Conservation (phyloP, 2,888 invertebrate genomes). For the Troides helena region DNA sequence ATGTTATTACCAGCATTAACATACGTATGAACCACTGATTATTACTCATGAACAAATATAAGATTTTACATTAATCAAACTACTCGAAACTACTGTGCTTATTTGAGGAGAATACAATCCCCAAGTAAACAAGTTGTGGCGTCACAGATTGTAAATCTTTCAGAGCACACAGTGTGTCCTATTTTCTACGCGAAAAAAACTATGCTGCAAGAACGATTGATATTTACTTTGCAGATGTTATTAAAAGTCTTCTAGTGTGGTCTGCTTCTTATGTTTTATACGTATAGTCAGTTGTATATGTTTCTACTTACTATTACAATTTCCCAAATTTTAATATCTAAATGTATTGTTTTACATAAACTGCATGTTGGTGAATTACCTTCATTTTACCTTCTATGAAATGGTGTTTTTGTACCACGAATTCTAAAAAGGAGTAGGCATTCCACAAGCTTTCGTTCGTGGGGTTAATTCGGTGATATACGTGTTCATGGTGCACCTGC, state of each 20-base stretch:
- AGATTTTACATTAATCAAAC: slow-evolving; percentile 9
- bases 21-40: not conserved
- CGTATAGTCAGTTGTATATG: no score
- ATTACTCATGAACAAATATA: not conserved
- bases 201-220: not conserved
- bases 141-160: slow-evolving; percentile 26
- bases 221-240: no score
- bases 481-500: slow-evolving; percentile 68
- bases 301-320: no score
- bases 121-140: slow-evolving; percentile 22
- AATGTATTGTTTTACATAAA: no score
- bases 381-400: slow-evolving; percentile 66
- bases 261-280: no score
- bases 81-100: slow-evolving; percentile 10
- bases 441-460: slow-evolving; percentile 63
- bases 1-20: no score
- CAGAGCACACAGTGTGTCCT: slow-evolving; percentile 18
- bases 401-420: slow-evolving; percentile 68
- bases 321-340: no score
- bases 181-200: slow-evolving; percentile 15
- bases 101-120: slow-evolving; percentile 18
- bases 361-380: slow-evolving; percentile 41
- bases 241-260: no score
- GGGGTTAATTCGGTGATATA: slow-evolving; percentile 68
- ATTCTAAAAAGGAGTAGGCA: slow-evolving; percentile 70